A percentile compares a stretch with the other conserved stretches of the same genome.
phyloP scores from a whole-genome alignment of 2,113 vertebrate species.

The Macroglossus sobrinus region DNA sequence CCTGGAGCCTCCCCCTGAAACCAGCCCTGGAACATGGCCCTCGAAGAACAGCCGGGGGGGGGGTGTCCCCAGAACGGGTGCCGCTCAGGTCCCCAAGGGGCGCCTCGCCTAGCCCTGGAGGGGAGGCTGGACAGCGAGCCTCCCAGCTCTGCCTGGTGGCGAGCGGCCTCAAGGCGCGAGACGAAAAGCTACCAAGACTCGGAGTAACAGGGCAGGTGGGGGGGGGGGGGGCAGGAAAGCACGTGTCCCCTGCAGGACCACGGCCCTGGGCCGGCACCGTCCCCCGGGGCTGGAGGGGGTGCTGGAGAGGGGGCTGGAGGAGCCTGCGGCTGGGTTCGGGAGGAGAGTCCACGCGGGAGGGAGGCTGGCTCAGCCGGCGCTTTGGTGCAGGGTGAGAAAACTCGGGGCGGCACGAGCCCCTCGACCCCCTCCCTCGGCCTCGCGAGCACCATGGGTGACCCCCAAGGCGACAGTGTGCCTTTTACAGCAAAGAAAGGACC shows the following conservation, averaged over 20 bases:
- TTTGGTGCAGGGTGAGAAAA: background rate
- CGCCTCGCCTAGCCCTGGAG: accelerated
- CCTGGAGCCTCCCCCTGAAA: accelerated
- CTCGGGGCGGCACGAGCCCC: accelerated
- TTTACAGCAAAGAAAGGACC: accelerated
- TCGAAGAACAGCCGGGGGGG: accelerated
- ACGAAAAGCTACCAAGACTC: accelerated
- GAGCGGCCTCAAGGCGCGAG: background rate
- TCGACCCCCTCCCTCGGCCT: accelerated
- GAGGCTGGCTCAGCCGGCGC: accelerated
- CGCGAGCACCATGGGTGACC: background rate
- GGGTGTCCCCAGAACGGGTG: too few relatives aligned
- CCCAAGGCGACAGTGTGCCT: accelerated
- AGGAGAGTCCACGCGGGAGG: accelerated
- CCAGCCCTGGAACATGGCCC: accelerated
- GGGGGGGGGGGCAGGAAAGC: accelerated
- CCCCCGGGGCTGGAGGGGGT: background rate
- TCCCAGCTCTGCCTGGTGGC: background rate
- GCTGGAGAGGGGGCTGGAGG: too few relatives aligned
- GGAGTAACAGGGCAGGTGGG: accelerated
- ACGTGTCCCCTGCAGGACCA: accelerated
- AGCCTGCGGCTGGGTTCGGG: too few relatives aligned
- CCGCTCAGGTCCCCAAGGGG: accelerated
- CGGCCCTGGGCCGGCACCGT: accelerated
- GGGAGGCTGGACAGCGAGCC: accelerated